A percentile compares a stretch with the other conserved stretches of the same genome.
Conservation (phyloP, 1,140 invertebrate genomes). For the Lasioglossum baleicum region DNA sequence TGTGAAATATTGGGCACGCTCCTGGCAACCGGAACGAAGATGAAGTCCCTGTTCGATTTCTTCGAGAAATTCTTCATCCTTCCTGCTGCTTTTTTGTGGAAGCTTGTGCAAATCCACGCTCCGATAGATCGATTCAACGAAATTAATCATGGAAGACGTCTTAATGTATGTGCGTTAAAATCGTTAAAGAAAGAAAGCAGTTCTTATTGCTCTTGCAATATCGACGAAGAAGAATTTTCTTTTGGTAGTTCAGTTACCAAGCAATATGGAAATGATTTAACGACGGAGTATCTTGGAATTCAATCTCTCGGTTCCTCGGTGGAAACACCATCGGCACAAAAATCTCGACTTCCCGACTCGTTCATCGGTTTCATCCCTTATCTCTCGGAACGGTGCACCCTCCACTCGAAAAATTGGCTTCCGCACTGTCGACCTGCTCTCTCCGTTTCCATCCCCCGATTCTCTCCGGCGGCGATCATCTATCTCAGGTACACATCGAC, state of each 20-base stretch:
- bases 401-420: constrained; percentile 63
- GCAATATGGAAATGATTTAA: background rate
- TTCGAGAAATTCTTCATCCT: too few relatives aligned
- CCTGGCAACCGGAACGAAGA: background rate
- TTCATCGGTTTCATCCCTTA: constrained; percentile 36
- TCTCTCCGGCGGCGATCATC: constrained; percentile 48
- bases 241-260: too few relatives aligned
- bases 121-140: too few relatives aligned
- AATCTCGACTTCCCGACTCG: constrained; percentile 50
- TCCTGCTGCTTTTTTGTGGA: too few relatives aligned
- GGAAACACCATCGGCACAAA: constrained; percentile 13
- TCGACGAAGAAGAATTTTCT: too few relatives aligned
- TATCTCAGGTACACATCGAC: constrained; percentile 42
- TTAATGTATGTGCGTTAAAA: too few relatives aligned
- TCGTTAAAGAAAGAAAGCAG: too few relatives aligned
- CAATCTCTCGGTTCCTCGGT: background rate
- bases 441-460: background rate
- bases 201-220: too few relatives aligned
- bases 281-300: background rate
- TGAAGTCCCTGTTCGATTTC: too few relatives aligned
- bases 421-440: constrained; percentile 45
- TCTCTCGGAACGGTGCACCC: constrained; percentile 20
- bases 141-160: too few relatives aligned
- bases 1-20: background rate
- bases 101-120: too few relatives aligned